Conservation (phyloP, 2,797 vertebrate species). For the Falco concolor region DNA sequence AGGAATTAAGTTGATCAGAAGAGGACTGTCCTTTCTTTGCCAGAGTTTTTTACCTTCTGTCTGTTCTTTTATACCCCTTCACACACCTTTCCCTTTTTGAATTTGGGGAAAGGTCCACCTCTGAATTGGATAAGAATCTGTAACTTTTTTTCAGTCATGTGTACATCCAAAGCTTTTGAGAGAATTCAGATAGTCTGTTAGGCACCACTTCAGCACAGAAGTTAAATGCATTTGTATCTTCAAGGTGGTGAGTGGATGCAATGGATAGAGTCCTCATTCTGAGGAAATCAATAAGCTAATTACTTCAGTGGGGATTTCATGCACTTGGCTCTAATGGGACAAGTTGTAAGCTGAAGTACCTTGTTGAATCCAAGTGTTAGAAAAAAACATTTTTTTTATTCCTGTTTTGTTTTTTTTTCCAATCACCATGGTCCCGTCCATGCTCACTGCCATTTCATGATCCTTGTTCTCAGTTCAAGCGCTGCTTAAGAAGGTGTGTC, state of each 20-base stretch:
- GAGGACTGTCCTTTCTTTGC: not conserved
- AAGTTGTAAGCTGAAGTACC: not conserved
- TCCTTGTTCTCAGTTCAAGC: not conserved
- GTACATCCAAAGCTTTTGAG: not conserved
- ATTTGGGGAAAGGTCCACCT: not conserved
- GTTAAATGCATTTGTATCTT: not conserved
- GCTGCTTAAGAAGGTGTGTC: not conserved
- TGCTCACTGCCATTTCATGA: not conserved
- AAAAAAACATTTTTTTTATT: not conserved
- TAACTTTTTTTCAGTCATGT: not conserved
- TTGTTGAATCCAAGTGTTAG: not conserved
- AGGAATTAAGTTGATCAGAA: not conserved
- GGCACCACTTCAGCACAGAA: not conserved
- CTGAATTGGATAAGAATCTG: not conserved
- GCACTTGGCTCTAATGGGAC: not conserved
- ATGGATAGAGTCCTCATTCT: not conserved
- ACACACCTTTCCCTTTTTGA: not conserved
- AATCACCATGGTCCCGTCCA: not conserved
- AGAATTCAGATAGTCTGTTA: not conserved
- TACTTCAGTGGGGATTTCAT: not conserved
- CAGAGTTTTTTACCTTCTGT: not conserved
- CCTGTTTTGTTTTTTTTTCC: not conserved
- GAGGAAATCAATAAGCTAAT: constrained; percentile 5
- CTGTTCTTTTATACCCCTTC: not conserved
- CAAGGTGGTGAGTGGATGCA: not conserved